Percentiles rank a stretch among this genome's conserved stretches.
phyloP scores from a whole-genome alignment of 2,113 vertebrate genomes.

The Chinchilla lanigera region DNA sequence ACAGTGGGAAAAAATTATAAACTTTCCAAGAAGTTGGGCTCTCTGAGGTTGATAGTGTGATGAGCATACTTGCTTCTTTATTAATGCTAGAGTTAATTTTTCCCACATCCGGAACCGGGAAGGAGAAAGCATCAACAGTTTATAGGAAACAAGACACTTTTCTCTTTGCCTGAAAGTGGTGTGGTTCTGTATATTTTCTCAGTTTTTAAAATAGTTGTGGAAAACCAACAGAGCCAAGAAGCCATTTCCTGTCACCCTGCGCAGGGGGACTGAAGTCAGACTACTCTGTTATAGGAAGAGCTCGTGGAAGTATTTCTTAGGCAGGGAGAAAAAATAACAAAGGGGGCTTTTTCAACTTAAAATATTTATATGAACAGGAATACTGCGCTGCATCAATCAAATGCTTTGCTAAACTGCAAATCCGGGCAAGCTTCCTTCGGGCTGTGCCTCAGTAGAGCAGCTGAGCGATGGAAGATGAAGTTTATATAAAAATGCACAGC shows the following conservation, averaged over 20 bases:
- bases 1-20: not conserved
- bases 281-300: constrained; percentile 73
- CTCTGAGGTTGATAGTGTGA: not conserved
- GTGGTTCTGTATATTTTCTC: constrained; percentile 61
- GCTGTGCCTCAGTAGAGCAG: constrained; percentile 57
- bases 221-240: constrained; percentile 61
- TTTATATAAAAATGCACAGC: constrained; percentile 62
- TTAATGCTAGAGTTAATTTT: not conserved
- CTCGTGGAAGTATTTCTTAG: constrained; percentile 74
- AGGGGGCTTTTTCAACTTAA: constrained; percentile 85
- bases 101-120: constrained; percentile 49
- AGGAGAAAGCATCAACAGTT: not conserved
- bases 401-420: constrained; percentile 48
- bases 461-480: constrained; percentile 52
- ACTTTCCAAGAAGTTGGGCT: not conserved
- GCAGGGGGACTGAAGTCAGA: not conserved
- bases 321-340: constrained; percentile 84
- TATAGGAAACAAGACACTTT: not conserved
- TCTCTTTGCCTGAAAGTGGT: not conserved
- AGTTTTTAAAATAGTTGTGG: constrained; percentile 56
- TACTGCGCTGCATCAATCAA: constrained; percentile 85
- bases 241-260: not conserved
- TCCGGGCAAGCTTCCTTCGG: constrained; percentile 32
- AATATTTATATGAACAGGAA: constrained; percentile 88
- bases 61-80: not conserved